phyloP scores from a whole-genome alignment of 1,140 invertebrate genomes.

The Piezodorus guildinii region DNA sequence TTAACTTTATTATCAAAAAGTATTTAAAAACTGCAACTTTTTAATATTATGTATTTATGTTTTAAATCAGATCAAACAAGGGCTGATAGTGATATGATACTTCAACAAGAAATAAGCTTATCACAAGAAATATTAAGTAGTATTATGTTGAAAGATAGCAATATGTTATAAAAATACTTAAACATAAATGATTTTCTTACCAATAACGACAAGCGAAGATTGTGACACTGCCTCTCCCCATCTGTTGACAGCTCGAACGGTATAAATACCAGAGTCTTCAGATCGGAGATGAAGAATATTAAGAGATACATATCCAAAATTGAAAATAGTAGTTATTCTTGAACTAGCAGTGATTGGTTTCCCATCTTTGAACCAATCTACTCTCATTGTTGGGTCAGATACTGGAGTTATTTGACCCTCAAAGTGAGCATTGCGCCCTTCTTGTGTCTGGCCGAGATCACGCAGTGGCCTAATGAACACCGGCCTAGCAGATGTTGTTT shows the following conservation, averaged over 20 bases:
- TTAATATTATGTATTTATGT: no score
- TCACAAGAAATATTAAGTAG: no score
- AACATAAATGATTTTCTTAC: conserved; percentile 31
- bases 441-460: conserved; percentile 75
- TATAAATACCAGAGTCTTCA: conserved; percentile 87
- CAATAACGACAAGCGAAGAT: conserved; percentile 61
- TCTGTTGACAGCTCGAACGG: conserved; percentile 76
- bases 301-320: conserved; percentile 96
- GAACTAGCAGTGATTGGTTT: conserved; percentile 85
- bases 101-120: no score
- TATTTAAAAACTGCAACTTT: no score
- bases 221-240: conserved; percentile 74
- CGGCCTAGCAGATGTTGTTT: conserved; percentile 58
- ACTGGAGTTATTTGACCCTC: conserved; percentile 89
- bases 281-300: conserved; percentile 93
- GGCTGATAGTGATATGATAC: no score
- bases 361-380: conserved; percentile 98
- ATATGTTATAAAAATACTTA: no score
- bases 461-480: conserved; percentile 81
- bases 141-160: no score
- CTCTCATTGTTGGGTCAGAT: conserved; percentile 92
- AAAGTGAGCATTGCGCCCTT: conserved; percentile 86
- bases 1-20: no score
- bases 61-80: no score
- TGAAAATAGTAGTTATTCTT: conserved; percentile 89